Percentiles rank a stretch among this genome's conserved stretches.
These are phyloP conservation scores for Lophotis ruficrista DNA, from an alignment of 2,113 vertebrate genomes.

Conservation along the genomic window DNA sequence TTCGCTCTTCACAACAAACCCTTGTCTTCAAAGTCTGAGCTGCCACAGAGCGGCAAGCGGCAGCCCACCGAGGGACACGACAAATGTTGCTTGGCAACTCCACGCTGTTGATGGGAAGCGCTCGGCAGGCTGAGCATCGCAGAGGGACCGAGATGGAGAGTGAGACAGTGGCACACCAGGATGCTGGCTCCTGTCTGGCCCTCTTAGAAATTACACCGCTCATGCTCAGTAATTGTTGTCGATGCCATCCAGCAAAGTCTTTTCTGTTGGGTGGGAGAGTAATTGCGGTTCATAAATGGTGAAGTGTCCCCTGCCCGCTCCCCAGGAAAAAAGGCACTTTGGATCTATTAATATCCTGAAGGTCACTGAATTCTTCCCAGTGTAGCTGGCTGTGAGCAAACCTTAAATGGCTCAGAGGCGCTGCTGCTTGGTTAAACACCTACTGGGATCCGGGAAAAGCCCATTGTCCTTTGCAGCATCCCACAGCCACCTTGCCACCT, in stretches of 20 bases:
- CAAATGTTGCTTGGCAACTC: constrained; percentile 62
- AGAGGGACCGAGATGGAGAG: background rate
- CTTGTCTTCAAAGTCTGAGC: background rate
- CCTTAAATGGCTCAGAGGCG: background rate
- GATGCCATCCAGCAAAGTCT: accelerated
- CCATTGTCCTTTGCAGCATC: background rate
- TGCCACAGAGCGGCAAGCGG: background rate
- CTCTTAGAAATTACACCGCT: background rate
- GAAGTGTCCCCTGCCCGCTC: background rate
- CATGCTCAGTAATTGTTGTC: background rate
- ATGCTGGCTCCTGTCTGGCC: background rate
- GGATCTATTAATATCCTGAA: constrained; percentile 16
- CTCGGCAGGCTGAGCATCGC: background rate
- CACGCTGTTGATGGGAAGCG: background rate
- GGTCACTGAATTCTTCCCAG: background rate
- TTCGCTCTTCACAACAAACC: background rate
- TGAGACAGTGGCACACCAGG: background rate
- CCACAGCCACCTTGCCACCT: background rate
- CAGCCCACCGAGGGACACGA: background rate
- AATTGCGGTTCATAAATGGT: background rate
- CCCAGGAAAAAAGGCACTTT: background rate
- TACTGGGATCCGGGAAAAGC: background rate
- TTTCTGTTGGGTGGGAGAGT: background rate
- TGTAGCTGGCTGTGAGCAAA: background rate
- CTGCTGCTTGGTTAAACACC: background rate